Evolutionary conservation across 2,797 vertebrate species (phyloP).

Genomic region (Eurystomus glaucurus): DNA sequence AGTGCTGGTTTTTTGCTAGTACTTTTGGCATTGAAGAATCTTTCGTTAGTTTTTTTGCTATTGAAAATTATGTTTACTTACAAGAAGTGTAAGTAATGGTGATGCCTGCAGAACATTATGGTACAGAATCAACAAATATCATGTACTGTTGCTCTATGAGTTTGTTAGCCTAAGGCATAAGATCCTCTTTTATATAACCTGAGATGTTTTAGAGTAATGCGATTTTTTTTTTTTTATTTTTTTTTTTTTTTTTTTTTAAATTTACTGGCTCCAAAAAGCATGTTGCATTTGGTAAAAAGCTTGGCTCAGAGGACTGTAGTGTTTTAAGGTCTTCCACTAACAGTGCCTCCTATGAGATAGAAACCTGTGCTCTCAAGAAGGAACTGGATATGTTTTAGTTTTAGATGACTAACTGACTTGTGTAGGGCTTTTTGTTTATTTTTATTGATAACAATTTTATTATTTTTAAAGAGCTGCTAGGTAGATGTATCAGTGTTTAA

Average conservation of each 20-base stretch:
- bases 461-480: slow-evolving; percentile 80
- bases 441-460: slow-evolving; percentile 52
- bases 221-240: background rate
- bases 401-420: slow-evolving; percentile 57
- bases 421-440: slow-evolving; percentile 57
- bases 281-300: slow-evolving; percentile 54
- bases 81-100: slow-evolving; percentile 55
- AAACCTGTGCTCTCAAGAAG: slow-evolving; percentile 70
- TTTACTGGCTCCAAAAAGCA: slow-evolving; percentile 69
- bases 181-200: slow-evolving; percentile 63
- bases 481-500: slow-evolving; percentile 76
- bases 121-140: slow-evolving; percentile 68
- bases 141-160: slow-evolving; percentile 66
- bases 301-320: slow-evolving; percentile 73
- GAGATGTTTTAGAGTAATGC: slow-evolving; percentile 48
- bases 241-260: background rate
- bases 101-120: slow-evolving; percentile 77
- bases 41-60: slow-evolving; percentile 75
- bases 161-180: slow-evolving; percentile 69
- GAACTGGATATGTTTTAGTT: slow-evolving; percentile 77
- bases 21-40: slow-evolving; percentile 71
- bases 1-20: slow-evolving; percentile 77
- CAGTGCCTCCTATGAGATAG: slow-evolving; percentile 79
- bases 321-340: slow-evolving; percentile 81
- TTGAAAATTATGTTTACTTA: slow-evolving; percentile 78